phyloP scores from a whole-genome alignment of 2,113 vertebrate species.

The Lontra canadensis region DNA sequence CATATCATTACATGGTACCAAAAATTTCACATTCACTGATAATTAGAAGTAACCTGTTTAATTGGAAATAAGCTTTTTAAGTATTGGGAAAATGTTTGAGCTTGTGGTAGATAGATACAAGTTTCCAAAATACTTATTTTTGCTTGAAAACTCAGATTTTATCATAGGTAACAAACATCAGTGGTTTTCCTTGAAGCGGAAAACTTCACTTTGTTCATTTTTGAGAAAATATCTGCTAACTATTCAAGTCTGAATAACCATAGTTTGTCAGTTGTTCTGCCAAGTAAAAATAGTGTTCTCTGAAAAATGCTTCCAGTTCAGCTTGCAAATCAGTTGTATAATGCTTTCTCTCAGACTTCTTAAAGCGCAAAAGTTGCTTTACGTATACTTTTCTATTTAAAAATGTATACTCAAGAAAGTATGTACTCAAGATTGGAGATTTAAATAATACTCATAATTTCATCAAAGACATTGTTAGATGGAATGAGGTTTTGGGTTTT shows the following conservation, averaged over 20 bases:
- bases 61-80: constrained; percentile 18
- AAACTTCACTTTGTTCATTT: constrained; percentile 52
- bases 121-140: constrained; percentile 52
- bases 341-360: not conserved
- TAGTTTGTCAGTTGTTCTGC: not conserved
- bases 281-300: not conserved
- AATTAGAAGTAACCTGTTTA: not conserved
- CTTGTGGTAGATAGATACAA: not conserved
- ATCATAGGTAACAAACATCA: constrained; percentile 20
- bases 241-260: not conserved
- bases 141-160: constrained; percentile 19
- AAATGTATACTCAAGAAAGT: not conserved
- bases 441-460: not conserved
- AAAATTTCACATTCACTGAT: not conserved
- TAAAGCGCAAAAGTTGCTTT: not conserved
- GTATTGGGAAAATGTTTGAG: not conserved
- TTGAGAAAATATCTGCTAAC: not conserved
- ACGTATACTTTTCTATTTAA: not conserved
- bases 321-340: not conserved
- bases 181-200: constrained; percentile 41
- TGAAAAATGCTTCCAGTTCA: not conserved
- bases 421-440: not conserved
- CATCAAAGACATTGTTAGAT: not conserved
- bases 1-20: not conserved
- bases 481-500: not conserved